A percentile compares a stretch with the other conserved stretches of the same genome.
Evolutionary conservation across 1,140 invertebrate species (phyloP).

Genomic region (Caerostris darwini): DNA sequence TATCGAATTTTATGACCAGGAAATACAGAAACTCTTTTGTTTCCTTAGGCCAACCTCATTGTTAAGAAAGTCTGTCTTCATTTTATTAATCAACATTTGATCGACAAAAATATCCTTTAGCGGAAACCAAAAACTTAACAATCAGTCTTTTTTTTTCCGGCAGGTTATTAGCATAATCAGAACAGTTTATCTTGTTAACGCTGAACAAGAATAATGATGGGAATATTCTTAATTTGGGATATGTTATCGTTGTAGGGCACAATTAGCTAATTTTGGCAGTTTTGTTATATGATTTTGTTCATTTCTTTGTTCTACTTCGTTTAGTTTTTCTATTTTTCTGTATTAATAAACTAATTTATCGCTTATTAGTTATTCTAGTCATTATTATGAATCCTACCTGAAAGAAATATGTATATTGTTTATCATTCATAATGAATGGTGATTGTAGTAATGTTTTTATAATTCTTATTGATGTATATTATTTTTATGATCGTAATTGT

Average conservation of each 20-base stretch:
- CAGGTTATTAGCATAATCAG: not conserved
- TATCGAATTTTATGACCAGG: not conserved
- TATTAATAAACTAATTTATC: too few relatives aligned
- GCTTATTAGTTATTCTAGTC: too few relatives aligned
- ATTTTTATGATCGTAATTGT: too few relatives aligned
- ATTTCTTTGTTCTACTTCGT: not conserved
- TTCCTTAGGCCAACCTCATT: not conserved
- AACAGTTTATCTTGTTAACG: not conserved
- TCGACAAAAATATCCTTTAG: not conserved
- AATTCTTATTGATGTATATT: too few relatives aligned
- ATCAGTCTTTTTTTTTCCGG: not conserved
- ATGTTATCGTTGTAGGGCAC: not conserved
- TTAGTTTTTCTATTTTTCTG: not conserved
- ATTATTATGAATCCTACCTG: too few relatives aligned
- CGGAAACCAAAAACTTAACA: not conserved
- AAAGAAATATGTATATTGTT: too few relatives aligned
- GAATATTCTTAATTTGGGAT: not conserved
- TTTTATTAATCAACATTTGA: not conserved
- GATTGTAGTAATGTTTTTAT: too few relatives aligned
- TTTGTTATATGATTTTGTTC: not conserved
- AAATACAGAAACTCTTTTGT: not conserved
- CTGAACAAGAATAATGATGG: not conserved
- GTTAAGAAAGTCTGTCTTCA: not conserved
- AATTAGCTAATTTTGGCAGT: not conserved
- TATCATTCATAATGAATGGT: too few relatives aligned